A percentile compares a stretch with the other conserved stretches of the same genome.
Conservation (phyloP, 2,113 vertebrate genomes). For the Notiomystis cincta region DNA sequence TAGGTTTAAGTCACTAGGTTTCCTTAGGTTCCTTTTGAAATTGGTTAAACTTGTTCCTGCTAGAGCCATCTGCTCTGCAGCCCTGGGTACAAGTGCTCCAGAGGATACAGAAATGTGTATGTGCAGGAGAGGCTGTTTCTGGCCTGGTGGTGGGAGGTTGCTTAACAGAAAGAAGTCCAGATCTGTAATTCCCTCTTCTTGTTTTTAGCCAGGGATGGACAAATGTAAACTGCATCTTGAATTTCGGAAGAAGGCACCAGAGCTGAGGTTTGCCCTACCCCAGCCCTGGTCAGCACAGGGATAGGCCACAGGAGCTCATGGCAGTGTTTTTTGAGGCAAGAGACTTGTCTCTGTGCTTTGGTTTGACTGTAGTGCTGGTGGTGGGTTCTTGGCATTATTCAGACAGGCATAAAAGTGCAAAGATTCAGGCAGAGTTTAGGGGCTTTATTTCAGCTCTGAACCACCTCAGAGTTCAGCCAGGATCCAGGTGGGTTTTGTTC, state of each 20-base stretch:
- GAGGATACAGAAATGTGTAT: neutral
- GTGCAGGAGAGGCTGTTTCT: neutral
- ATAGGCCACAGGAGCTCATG: fast-evolving
- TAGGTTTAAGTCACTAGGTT: neutral
- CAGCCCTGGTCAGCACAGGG: neutral
- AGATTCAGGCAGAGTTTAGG: neutral
- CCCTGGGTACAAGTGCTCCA: neutral
- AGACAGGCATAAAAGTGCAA: neutral
- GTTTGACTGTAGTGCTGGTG: neutral
- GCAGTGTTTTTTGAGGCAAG: fast-evolving
- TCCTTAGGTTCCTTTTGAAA: neutral
- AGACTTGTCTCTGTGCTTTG: neutral
- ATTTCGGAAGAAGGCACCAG: neutral
- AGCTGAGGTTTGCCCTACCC: neutral
- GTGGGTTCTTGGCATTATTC: neutral
- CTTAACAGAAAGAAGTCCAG: neutral
- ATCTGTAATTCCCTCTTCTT: neutral
- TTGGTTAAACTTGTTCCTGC: neutral
- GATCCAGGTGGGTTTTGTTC: neutral
- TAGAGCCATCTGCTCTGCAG: neutral
- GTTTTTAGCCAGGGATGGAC: neutral
- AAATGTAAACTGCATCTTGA: neutral
- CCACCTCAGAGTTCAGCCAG: neutral
- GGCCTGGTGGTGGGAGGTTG: neutral
- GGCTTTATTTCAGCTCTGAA: neutral